A percentile compares a stretch with the other conserved stretches of the same genome.
These are phyloP conservation scores for Agrotis puta DNA, from an alignment of 2,888 invertebrate species.

Conservation along the genomic window DNA sequence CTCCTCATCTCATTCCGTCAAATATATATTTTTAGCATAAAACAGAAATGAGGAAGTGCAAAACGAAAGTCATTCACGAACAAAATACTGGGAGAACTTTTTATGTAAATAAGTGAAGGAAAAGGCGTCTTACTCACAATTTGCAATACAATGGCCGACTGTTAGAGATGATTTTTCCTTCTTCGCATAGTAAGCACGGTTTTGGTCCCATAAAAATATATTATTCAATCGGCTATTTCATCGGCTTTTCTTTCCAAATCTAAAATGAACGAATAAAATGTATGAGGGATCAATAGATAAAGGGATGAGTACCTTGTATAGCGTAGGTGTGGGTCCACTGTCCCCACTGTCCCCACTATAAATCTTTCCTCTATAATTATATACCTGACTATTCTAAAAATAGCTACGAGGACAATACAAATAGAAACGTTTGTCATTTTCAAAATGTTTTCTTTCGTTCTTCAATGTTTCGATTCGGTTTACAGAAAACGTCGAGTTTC, in stretches of 20 bases:
- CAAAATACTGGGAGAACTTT: slow-evolving; percentile 84
- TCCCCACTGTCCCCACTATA: slow-evolving; percentile 39
- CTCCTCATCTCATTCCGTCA: too few relatives aligned
- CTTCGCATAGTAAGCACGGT: slow-evolving; percentile 87
- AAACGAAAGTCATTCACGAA: slow-evolving; percentile 86
- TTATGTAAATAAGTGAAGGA: slow-evolving; percentile 88
- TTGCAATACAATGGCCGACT: slow-evolving; percentile 89
- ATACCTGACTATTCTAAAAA: background rate
- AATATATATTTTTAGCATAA: slow-evolving; percentile 63
- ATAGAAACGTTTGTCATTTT: background rate
- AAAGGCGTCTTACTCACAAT: slow-evolving; percentile 87
- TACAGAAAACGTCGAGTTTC: background rate
- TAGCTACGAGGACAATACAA: background rate
- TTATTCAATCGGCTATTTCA: slow-evolving; percentile 89
- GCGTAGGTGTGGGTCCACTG: slow-evolving; percentile 54
- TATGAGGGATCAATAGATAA: slow-evolving; percentile 81
- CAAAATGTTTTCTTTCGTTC: background rate
- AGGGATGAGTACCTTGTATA: slow-evolving; percentile 69
- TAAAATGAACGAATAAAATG: slow-evolving; percentile 84
- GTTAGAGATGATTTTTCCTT: slow-evolving; percentile 89
- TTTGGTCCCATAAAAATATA: slow-evolving; percentile 88
- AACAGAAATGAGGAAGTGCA: slow-evolving; percentile 75
- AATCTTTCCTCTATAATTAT: slow-evolving; percentile 36
- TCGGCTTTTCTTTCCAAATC: slow-evolving; percentile 83
- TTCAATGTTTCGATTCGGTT: too few relatives aligned